phyloP scores from a whole-genome alignment of 2,888 invertebrate genomes.

The Pollenia griseotomentosa region DNA sequence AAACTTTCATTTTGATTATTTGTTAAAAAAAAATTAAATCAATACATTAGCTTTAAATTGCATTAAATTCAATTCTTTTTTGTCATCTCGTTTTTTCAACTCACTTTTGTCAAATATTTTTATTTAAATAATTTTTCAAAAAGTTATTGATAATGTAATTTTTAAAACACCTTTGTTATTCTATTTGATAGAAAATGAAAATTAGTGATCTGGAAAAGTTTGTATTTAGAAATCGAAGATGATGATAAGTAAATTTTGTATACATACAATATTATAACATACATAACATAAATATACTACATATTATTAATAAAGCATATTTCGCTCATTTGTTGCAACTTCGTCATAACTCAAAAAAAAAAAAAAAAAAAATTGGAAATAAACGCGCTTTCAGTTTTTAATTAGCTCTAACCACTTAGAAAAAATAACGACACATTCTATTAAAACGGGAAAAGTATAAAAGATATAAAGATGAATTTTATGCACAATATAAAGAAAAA shows the following conservation, averaged over 20 bases:
- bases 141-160: background rate
- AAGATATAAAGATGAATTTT: too few species aligned
- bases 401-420: too few species aligned
- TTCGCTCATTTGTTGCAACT: background rate
- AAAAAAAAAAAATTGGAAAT: too few species aligned
- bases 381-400: too few species aligned
- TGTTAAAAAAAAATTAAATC: conserved; percentile 25
- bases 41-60: conserved; percentile 41
- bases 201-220: conserved; percentile 18
- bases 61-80: conserved; percentile 6
- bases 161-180: conserved; percentile 19
- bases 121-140: background rate
- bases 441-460: too few species aligned
- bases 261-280: conserved; percentile 36
- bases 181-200: conserved; percentile 16
- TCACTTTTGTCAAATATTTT: background rate
- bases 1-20: conserved; percentile 19
- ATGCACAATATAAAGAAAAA: too few species aligned
- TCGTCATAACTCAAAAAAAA: too few species aligned
- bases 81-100: conserved; percentile 6
- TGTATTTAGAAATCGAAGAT: conserved; percentile 41
- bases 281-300: conserved; percentile 38
- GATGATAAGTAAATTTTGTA: conserved; percentile 18
- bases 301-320: conserved; percentile 43
- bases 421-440: too few species aligned